Base-by-base conservation (phyloP, 2,113 vertebrate genomes). In the Pachypanchax playfairii region DNA sequence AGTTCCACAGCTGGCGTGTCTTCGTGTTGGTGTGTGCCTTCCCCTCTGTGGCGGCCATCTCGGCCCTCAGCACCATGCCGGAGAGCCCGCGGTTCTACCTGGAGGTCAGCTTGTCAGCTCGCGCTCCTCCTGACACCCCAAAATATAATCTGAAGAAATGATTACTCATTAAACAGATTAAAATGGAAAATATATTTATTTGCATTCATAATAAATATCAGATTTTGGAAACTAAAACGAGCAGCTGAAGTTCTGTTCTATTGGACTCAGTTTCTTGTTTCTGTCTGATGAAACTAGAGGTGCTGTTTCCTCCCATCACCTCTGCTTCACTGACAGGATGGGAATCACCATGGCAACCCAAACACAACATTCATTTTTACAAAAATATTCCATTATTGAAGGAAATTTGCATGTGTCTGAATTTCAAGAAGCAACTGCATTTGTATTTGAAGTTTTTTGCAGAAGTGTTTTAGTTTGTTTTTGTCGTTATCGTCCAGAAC, bases 1-100 rank as follows among this genome's bases (percentile, higher is more conserved):
- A 98, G 77, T 98, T 98, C 91, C 97, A 99, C 86, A 99, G 97
- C 92, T 99, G 97, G 97, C 93, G 97, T 21, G 97, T 99, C 50
- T 99, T 99, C 4, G 97, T 99, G 25, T 83, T 98, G 50, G 96
- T 98, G 75, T 98, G 96, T 59, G 96, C 96, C 72, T 95, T 99
- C 52, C 97, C 97, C n/a, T 91, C 97, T 0, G 95, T 99, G 59
- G 95, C 95, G 1, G 96, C 97, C 90, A 98, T 99, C 0, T 96
- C 89, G 6, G 96, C 97, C 0, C 94, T 99, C 82, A 96, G 92
- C 88, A 97, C 93, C 9, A 97, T 98, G 95, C 97, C 97, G 0
- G 97, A 99, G 88, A 98, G 97, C 88, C 97, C 96, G 0, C 96
- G 96, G 79, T 98, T 97, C 91, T 98, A 80, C 89, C 90, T 98